Evolutionary conservation across 2,888 invertebrate species (phyloP), one percentile per base, ranked within the genome.

Genomic region (Scaptomyza tumidula): DNA sequence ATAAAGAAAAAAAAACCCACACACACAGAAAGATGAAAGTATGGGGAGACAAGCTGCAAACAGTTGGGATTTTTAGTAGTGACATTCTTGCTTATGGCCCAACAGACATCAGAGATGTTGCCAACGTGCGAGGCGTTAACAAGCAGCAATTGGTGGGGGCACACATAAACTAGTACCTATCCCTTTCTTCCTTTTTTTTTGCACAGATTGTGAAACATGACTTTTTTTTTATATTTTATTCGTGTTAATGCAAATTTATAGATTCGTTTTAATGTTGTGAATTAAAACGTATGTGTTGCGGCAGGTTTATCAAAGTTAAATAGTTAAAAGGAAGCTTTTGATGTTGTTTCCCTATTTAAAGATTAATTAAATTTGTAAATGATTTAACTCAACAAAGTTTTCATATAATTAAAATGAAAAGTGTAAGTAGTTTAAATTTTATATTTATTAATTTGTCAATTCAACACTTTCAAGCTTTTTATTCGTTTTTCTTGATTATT

Each of bases 21-120:
- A 29, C 29, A 6, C 7, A 29, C 44, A 50, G 63, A 62, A 31
- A 55, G 10, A 56, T 52, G 41, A 55, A 48, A 52, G 61, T 13
- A 39, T 46, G 35, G 46, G 55, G 24, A 66, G 73, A 76, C 69
- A 76, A 73, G 11, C 69, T 73, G 72, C 70, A 74, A 75, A 71
- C 76, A 79, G 76, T 74, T 76, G 66, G 79, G 76, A 76, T 71
- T 79, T 67, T 73, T 56, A 67, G 58, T 62, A 66, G 68, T 72
- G 61, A 69, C 64, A 75, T 64, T 24, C 39, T 64, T 55, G 75
- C 72, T 68, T 72, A 72, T 68, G 68, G 72, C 37, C 59, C 75
- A 43, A 57, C 55, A 16, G 16, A 41, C 68, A 60, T 52, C 39
- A 55, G 69, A 63, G 68, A 56, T 62, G 69, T 45, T 67, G 69